Evolutionary conservation across 2,113 vertebrate genomes (phyloP).

Genomic region (Climacteris rufus): DNA sequence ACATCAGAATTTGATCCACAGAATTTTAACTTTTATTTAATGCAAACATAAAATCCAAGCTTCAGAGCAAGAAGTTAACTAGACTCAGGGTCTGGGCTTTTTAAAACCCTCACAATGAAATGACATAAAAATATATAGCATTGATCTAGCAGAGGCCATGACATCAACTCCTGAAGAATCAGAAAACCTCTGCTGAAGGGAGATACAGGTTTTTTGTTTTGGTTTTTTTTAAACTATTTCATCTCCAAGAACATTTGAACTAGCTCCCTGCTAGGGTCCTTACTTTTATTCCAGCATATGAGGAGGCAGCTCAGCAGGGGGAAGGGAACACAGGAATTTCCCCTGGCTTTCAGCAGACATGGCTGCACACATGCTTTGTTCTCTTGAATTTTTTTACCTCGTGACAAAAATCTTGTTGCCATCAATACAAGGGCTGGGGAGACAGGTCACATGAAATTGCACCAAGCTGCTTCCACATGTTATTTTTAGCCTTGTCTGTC

Average conservation of each 20-base stretch:
- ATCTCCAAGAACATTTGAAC: neutral
- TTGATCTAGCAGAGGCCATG: neutral
- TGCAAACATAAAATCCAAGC: neutral
- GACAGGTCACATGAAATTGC: conserved; percentile 29
- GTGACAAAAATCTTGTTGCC: neutral
- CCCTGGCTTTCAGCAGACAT: neutral
- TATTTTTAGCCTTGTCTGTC: conserved; percentile 56
- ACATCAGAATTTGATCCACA: neutral
- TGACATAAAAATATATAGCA: neutral
- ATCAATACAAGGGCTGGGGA: neutral
- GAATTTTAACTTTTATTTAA: neutral
- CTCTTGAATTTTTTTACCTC: neutral
- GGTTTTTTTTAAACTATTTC: neutral
- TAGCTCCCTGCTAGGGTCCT: neutral
- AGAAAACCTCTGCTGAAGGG: neutral
- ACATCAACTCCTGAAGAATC: neutral
- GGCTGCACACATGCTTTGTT: neutral
- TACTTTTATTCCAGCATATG: neutral
- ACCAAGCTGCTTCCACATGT: neutral
- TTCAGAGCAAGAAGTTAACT: neutral
- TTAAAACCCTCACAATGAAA: neutral
- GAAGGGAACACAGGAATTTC: neutral
- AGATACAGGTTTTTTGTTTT: neutral
- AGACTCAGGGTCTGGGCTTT: neutral
- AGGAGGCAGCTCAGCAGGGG: neutral